Evolutionary conservation across 2,113 vertebrate species (phyloP).

Genomic region (Oryzias javanicus): DNA sequence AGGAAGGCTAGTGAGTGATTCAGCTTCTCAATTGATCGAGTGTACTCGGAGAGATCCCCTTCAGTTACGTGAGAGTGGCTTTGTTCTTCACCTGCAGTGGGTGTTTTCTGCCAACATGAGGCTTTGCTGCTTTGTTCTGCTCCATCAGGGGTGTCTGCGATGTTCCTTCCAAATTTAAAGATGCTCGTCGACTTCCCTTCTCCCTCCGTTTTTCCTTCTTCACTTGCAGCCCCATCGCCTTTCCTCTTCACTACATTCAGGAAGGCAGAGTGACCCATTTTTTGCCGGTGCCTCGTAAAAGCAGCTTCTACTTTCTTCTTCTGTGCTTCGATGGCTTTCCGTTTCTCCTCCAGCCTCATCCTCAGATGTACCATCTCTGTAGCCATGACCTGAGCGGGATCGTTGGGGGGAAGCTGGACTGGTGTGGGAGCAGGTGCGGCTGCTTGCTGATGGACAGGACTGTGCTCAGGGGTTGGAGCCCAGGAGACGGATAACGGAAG

Average conservation of each 20-base stretch:
- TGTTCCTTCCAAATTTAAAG: slow-evolving; percentile 60
- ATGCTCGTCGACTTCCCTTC: slow-evolving; percentile 46
- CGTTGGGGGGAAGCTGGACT: slow-evolving; percentile 72
- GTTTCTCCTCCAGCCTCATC: slow-evolving; percentile 95
- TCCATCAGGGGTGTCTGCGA: slow-evolving; percentile 66
- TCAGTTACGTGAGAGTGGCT: slow-evolving; percentile 71
- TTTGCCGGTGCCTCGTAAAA: slow-evolving; percentile 91
- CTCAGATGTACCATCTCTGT: slow-evolving; percentile 94
- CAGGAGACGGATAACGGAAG: slow-evolving; percentile 89
- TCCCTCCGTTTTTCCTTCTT: slow-evolving; percentile 76
- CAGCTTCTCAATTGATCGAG: slow-evolving; percentile 92
- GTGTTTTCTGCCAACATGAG: slow-evolving; percentile 69
- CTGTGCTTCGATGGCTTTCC: slow-evolving; percentile 95
- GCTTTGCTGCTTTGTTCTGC: slow-evolving; percentile 60
- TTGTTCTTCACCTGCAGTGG: slow-evolving; percentile 74
- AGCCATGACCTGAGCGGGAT: slow-evolving; percentile 91
- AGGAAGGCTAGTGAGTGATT: slow-evolving; percentile 91
- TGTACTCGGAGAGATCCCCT: slow-evolving; percentile 90
- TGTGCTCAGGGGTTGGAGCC: slow-evolving; percentile 87
- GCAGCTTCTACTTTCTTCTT: slow-evolving; percentile 97
- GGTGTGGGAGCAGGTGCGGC: slow-evolving; percentile 20
- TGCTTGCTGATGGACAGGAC: slow-evolving; percentile 73
- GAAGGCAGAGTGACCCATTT: slow-evolving; percentile 94
- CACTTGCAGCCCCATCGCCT: slow-evolving; percentile 83
- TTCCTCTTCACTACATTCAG: slow-evolving; percentile 93